A percentile compares a stretch with the other conserved stretches of the same genome.
Conservation (phyloP, 2,797 vertebrate species). For the Allobates femoralis region DNA sequence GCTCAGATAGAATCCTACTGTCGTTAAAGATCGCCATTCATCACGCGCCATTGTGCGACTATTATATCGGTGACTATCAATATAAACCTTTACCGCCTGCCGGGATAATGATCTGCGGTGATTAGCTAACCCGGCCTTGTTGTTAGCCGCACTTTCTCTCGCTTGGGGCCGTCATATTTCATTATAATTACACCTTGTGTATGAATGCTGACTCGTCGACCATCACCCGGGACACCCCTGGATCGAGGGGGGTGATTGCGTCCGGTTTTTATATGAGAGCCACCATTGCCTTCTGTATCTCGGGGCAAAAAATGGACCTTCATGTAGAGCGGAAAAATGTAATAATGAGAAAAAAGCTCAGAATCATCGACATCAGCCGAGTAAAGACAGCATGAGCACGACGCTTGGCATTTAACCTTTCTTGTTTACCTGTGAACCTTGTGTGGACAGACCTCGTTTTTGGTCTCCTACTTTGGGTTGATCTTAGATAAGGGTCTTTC, state of each 20-base stretch:
- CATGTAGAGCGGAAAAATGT: no score
- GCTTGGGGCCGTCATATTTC: not conserved
- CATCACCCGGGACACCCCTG: not conserved
- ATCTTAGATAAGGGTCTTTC: not conserved
- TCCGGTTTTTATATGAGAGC: not conserved
- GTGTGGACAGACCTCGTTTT: no score
- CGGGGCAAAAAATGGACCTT: not conserved
- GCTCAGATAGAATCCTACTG: conserved; percentile 26
- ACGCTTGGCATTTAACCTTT: not conserved
- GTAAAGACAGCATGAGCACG: no score
- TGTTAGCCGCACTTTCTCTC: not conserved
- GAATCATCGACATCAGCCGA: no score
- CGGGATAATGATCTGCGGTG: conserved; percentile 45
- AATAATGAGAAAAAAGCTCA: no score
- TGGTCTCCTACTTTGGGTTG: not conserved
- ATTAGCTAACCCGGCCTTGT: conserved; percentile 28
- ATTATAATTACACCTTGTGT: conserved; percentile 22
- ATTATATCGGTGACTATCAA: conserved; percentile 40
- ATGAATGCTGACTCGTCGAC: conserved; percentile 19
- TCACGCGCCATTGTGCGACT: not conserved
- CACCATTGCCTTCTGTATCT: not conserved
- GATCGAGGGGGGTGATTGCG: not conserved
- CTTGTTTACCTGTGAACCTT: not conserved
- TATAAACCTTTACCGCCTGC: conserved; percentile 39
- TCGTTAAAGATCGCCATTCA: conserved; percentile 30